Evolutionary conservation across 2,888 invertebrate genomes (phyloP).

Genomic region (Epirrhoe alternata): DNA sequence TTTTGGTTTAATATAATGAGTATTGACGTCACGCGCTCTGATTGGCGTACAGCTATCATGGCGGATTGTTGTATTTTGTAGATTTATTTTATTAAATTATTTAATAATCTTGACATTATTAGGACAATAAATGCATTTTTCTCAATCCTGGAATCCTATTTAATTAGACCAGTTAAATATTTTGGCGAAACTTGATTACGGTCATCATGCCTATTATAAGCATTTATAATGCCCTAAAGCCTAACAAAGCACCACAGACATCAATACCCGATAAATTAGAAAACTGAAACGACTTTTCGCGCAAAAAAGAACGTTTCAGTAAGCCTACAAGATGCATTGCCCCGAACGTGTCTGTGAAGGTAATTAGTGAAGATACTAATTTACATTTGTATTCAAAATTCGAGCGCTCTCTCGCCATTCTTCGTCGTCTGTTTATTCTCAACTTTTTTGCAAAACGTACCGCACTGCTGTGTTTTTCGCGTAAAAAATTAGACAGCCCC

Average conservation of each 20-base stretch:
- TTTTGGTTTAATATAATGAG: too few relatives aligned
- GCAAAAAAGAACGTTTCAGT: constrained; percentile 76
- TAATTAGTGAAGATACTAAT: constrained; percentile 86
- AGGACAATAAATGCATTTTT: too few relatives aligned
- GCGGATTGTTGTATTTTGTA: too few relatives aligned
- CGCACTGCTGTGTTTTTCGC: constrained; percentile 84
- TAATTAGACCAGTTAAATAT: too few relatives aligned
- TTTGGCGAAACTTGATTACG: too few relatives aligned
- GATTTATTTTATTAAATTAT: too few relatives aligned
- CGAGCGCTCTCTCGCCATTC: constrained; percentile 83
- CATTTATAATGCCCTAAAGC: constrained; percentile 14
- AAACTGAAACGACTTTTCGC: constrained; percentile 73
- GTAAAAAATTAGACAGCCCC: constrained; percentile 80
- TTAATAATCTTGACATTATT: too few relatives aligned
- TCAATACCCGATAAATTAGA: constrained; percentile 72
- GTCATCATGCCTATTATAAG: too few relatives aligned
- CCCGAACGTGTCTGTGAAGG: constrained; percentile 78
- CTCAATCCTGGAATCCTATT: too few relatives aligned
- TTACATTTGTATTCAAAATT: constrained; percentile 87
- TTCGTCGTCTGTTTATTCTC: constrained; percentile 84
- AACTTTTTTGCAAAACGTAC: constrained; percentile 79
- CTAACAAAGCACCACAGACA: constrained; percentile 43
- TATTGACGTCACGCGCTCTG: too few relatives aligned
- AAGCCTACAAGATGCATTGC: constrained; percentile 84
- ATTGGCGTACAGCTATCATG: too few relatives aligned